phyloP scores from a whole-genome alignment of 2,888 invertebrate species.

The Leptarthrus brevirostris region DNA sequence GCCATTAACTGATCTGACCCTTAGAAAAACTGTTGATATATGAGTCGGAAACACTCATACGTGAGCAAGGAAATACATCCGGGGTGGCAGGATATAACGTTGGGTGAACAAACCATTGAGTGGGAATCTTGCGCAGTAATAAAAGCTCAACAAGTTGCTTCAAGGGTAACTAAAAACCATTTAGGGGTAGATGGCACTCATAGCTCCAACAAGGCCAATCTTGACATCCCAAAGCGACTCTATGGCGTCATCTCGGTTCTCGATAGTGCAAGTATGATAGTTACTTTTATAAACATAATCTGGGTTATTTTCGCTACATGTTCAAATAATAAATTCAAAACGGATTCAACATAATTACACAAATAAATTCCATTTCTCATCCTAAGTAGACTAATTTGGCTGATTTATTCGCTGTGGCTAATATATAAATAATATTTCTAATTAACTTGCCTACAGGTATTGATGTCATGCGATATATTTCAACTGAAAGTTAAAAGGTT shows the following conservation, averaged over 20 bases:
- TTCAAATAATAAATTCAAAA: neutral
- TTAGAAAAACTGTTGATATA: conserved; percentile 32
- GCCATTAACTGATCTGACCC: conserved; percentile 26
- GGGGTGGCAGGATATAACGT: conserved; percentile 3
- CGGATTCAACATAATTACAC: neutral
- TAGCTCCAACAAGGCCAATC: conserved; percentile 32
- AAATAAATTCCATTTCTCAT: neutral
- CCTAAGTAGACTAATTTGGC: neutral
- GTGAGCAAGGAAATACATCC: conserved; percentile 26
- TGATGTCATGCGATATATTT: neutral
- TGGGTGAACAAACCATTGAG: conserved; percentile 10
- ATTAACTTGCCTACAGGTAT: neutral
- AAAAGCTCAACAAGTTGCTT: conserved; percentile 44
- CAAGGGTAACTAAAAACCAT: conserved; percentile 31
- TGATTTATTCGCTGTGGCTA: neutral
- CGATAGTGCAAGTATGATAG: conserved; percentile 18
- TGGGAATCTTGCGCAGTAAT: conserved; percentile 21
- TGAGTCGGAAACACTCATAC: conserved; percentile 32
- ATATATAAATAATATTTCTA: neutral
- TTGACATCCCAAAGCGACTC: conserved; percentile 24
- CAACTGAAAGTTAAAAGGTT: neutral
- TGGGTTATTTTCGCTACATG: neutral
- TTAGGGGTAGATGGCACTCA: conserved; percentile 41
- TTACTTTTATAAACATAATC: neutral
- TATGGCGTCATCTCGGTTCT: conserved; percentile 43